These are phyloP conservation scores for Picus viridis DNA, from an alignment of 2,797 vertebrate genomes.

Conservation along the genomic window DNA sequence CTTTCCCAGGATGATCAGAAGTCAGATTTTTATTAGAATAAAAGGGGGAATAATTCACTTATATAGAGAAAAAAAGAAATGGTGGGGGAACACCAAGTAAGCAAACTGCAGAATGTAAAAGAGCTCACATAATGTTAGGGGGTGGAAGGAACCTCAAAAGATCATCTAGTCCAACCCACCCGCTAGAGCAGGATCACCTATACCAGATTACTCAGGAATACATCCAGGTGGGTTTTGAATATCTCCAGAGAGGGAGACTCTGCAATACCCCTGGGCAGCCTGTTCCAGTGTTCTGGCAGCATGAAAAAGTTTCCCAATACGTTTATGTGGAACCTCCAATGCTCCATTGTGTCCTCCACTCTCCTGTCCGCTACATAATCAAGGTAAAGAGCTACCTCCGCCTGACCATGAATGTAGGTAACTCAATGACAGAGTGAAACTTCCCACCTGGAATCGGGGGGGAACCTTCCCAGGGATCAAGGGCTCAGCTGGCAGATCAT, in stretches of 20 bases:
- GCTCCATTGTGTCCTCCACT: neutral
- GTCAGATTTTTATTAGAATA: neutral
- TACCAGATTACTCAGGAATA: too few species aligned
- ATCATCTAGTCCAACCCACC: too few species aligned
- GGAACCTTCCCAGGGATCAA: too few species aligned
- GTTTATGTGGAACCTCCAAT: too few species aligned
- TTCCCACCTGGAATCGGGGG: neutral
- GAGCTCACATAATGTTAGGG: neutral
- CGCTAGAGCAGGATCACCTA: too few species aligned
- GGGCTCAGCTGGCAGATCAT: neutral
- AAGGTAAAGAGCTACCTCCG: neutral
- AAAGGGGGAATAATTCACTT: neutral
- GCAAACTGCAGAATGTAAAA: neutral
- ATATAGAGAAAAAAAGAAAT: neutral
- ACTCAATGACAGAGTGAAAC: neutral
- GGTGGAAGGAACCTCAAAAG: too few species aligned
- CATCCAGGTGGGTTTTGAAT: too few species aligned
- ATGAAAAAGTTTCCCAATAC: too few species aligned
- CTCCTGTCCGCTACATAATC: neutral
- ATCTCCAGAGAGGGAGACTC: too few species aligned
- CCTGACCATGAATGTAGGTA: neutral
- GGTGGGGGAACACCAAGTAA: too few species aligned
- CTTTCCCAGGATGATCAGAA: neutral
- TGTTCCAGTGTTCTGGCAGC: too few species aligned
- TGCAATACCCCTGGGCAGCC: too few species aligned